Percentiles rank a stretch among this genome's conserved stretches.
Conservation (phyloP, 2,797 vertebrate genomes). For the Phaenicophaeus curvirostris region DNA sequence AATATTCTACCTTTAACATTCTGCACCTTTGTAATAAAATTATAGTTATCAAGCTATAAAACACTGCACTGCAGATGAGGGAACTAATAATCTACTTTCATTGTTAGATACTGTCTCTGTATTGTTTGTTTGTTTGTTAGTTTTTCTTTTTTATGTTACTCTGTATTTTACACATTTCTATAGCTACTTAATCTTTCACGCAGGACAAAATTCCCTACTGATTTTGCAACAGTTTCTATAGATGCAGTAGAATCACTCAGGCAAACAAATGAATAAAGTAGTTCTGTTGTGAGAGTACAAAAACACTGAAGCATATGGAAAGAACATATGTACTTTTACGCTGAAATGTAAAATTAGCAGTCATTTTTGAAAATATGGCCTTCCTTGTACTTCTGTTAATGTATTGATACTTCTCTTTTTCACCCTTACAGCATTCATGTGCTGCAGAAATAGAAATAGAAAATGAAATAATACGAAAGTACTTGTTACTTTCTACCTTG, state of each 20-base stretch:
- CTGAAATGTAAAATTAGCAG: neutral
- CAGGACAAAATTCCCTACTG: neutral
- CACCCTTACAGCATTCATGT: neutral
- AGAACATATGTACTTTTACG: neutral
- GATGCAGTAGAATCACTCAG: neutral
- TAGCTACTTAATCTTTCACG: neutral
- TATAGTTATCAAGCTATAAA: neutral
- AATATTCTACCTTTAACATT: neutral
- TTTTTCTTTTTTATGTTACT: neutral
- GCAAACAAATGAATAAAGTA: neutral
- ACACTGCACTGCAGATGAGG: neutral
- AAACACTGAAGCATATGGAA: neutral
- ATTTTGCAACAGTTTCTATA: conserved; percentile 11
- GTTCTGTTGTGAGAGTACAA: neutral
- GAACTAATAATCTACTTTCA: conserved; percentile 29
- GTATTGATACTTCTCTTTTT: neutral
- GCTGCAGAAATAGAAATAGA: neutral
- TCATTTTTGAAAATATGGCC: neutral
- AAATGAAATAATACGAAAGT: neutral
- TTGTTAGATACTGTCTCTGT: neutral
- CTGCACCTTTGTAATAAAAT: neutral
- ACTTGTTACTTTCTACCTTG: neutral
- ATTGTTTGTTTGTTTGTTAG: no score
- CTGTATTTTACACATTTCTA: neutral
- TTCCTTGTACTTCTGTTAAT: neutral